A percentile compares a stretch with the other conserved stretches of the same genome.
Evolutionary conservation across 2,113 vertebrate species (phyloP).

Genomic region (Macquaria ambigua): DNA sequence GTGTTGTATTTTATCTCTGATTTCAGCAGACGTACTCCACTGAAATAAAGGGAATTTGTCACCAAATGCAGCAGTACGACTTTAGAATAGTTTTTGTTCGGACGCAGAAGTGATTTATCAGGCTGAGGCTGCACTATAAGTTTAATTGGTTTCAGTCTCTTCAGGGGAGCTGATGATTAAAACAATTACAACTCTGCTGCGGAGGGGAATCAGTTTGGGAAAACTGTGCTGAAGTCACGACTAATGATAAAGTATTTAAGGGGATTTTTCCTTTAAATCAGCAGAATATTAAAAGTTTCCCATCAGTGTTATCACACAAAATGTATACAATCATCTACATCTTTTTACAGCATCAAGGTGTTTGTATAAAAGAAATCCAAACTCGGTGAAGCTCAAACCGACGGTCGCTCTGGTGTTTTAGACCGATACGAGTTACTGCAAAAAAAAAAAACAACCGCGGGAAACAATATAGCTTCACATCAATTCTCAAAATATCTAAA

Average conservation of each 20-base stretch:
- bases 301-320: background rate
- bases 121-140: background rate
- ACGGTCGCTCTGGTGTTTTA: background rate
- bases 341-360: background rate
- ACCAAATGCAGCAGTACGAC: background rate
- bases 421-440: background rate
- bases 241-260: background rate
- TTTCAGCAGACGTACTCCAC: background rate
- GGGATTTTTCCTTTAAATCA: background rate
- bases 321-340: background rate
- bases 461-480: background rate
- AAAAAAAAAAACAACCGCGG: background rate
- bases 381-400: background rate
- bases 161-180: background rate
- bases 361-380: background rate
- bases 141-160: too few relatives aligned
- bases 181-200: too few relatives aligned
- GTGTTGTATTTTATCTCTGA: background rate
- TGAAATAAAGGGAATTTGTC: background rate
- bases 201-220: too few relatives aligned
- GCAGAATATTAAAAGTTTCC: background rate
- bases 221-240: background rate
- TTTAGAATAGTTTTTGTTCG: background rate
- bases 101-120: background rate
- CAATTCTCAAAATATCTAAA: slow-evolving; percentile 16